These are phyloP conservation scores for Microtus pennsylvanicus DNA, from an alignment of 2,113 vertebrate species.

Conservation along the genomic window DNA sequence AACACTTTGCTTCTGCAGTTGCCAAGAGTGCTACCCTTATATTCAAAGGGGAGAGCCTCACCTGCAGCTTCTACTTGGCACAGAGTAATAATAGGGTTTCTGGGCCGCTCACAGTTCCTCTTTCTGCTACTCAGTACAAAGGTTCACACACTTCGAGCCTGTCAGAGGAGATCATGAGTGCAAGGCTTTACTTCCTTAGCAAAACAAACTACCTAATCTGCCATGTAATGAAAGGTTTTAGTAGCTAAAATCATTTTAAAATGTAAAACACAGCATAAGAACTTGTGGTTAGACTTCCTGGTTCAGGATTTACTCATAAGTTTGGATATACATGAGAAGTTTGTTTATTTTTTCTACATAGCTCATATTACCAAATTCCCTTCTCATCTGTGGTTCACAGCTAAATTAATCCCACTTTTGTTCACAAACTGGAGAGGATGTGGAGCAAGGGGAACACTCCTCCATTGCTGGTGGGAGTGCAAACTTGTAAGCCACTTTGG, in stretches of 20 bases:
- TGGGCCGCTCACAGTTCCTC: neutral
- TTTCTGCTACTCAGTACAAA: no score
- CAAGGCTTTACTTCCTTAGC: no score
- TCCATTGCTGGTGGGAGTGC: no score
- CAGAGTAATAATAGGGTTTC: slow-evolving; percentile 19
- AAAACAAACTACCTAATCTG: no score
- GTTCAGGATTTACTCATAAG: neutral
- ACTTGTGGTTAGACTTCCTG: neutral
- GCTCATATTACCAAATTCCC: neutral
- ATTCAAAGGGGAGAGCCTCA: neutral
- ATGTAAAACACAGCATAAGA: neutral
- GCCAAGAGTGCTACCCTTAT: neutral
- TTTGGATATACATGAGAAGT: neutral
- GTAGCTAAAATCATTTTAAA: neutral
- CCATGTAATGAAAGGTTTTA: neutral
- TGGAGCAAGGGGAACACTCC: no score
- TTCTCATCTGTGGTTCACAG: neutral
- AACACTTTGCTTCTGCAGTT: neutral
- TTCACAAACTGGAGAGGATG: neutral
- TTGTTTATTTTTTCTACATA: neutral
- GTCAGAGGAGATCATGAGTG: no score
- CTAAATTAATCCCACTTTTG: neutral
- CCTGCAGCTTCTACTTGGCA: neutral
- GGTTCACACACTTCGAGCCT: no score
- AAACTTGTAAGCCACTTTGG: no score